Base-by-base conservation (phyloP, 2,113 vertebrate species). In the Lanius ludovicianus region DNA sequence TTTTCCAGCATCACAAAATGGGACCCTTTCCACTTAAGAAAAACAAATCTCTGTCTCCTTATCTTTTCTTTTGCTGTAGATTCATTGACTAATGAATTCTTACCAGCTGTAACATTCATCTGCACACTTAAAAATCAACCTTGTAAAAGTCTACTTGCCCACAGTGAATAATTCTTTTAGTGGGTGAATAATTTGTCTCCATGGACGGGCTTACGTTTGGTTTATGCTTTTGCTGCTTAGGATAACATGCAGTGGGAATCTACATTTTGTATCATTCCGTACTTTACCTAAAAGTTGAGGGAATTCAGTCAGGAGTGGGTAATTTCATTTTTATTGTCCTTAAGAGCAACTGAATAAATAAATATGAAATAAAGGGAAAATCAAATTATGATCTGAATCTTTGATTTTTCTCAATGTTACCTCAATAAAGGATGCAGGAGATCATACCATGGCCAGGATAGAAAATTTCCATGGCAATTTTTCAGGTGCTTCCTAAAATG, bases 151-250 rank as follows among this genome's bases (percentile, higher is more conserved):
- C 81, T 91, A 22, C 78, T 91, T 87, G 78, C 68, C 70, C 55
- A 39, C 27, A 68, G 55, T 83, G 81, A 95, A 50, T 85, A 93
- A 93, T 85, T 85, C 37, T 84, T 85, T 60, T 62, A 74, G 73
- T 71, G 91, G 65, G 84, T 87, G 87, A 95, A 69, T 89, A 96
- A 95, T 79, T 69, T 85, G 46, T 87, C 87, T 87, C 87, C 69
- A 60, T 52, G 44, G 65, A 95, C 31, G 42, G 80, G 39, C 65
- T 93, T 46, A 24, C 39, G 65, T 91, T 93, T 90, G 35, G 52
- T 87, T 93, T 83, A 49, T 41, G 46, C 59, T 87, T 86, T 73
- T 73, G 77, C 91, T 85, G 69, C 49, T 84, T 35, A 30, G 69
- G 81, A 82, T 87, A 75, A 69, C 3, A 3, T 73, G 67, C 67